Base-by-base conservation (phyloP, 2,113 vertebrate species). In the Aleadryas rufinucha region DNA sequence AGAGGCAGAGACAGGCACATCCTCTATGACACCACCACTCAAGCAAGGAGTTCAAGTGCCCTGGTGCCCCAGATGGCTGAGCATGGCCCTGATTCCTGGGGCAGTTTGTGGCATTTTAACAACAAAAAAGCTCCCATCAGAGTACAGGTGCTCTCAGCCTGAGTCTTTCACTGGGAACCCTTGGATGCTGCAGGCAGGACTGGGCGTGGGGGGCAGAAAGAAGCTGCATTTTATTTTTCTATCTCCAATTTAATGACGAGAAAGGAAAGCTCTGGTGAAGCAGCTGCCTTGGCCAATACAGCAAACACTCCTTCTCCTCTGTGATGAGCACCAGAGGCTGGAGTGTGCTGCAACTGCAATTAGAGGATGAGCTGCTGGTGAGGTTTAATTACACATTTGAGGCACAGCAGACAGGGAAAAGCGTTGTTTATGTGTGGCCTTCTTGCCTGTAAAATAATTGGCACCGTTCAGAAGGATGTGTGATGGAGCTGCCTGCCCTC, bases 331-430 rank as follows among this genome's bases (percentile, higher is more conserved):
- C 71, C 88, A 95, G 83, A 61, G 52, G 59, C 89, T 75, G 78
- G 74, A 91, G 50, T 8, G 56, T 2, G 1, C 50, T 0, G 0
- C 57, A 71, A 54, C 7, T 77, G 83, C 69, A 90, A 84, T 84
- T 94, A 88, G 42, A 74, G 84, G 35, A 69, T 72, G 86, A 94
- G 57, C 63, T 82, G 66, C 90, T 82, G 77, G 23, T 70, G 60
- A 83, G 54, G 59, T 78, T 94, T 94, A 94, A 95, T 93, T 92
- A 87, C 70, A 69, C 31, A 35, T 82, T 41, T 77, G 85, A 90
- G 53, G 61, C 75, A 82, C n/a, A 87, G 87, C 77, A 94, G 63
- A 57, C 93, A 92, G 59, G 42, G 75, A 24, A 57, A 88, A 91
- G 54, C 16, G 13, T 14, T 92, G 44, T 79, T 90, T 91, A 72